These are phyloP conservation scores for Apus apus DNA, from an alignment of 2,113 vertebrate species.

Conservation along the genomic window DNA sequence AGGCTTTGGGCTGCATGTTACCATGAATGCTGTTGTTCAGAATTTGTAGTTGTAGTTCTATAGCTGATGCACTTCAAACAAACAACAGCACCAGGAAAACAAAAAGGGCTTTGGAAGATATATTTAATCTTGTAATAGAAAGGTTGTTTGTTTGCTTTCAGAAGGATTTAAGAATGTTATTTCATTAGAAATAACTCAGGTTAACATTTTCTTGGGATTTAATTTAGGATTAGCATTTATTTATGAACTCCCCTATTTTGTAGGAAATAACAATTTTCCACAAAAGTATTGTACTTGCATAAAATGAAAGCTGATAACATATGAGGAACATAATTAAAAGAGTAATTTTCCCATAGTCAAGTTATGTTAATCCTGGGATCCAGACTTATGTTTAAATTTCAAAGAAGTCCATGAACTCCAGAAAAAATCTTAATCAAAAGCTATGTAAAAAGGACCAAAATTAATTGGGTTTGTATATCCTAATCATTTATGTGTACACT, in stretches of 20 bases:
- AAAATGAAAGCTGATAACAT: neutral
- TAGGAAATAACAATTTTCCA: neutral
- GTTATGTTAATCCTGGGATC: neutral
- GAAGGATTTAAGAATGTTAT: neutral
- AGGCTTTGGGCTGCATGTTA: neutral
- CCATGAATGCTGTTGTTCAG: neutral
- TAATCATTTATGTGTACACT: neutral
- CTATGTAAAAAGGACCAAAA: neutral
- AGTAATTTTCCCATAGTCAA: neutral
- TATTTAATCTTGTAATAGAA: neutral
- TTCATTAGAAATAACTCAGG: neutral
- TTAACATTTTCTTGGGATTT: neutral
- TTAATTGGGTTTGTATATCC: accelerated
- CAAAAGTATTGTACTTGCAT: neutral
- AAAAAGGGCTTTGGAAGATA: neutral
- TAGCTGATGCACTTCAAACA: neutral
- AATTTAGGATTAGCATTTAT: neutral
- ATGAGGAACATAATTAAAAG: neutral
- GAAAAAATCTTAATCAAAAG: neutral
- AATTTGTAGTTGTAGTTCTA: neutral
- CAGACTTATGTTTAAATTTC: neutral
- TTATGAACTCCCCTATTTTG: neutral
- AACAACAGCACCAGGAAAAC: neutral
- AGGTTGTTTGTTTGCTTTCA: neutral
- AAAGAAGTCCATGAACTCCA: neutral